Base-by-base conservation (phyloP, 1,140 invertebrate species). In the Plodia interpunctella region DNA sequence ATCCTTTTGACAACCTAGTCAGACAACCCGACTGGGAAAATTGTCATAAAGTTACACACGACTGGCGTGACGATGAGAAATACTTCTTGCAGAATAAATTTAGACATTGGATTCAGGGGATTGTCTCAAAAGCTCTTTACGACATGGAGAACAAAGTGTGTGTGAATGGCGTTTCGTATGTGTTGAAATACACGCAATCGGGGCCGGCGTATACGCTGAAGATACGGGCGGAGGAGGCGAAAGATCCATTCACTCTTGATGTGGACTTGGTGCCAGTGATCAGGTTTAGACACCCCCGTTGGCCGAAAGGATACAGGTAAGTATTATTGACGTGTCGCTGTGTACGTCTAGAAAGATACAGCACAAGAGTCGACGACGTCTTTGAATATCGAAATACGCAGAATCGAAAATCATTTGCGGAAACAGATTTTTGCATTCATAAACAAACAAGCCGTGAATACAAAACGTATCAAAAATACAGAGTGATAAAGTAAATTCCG, bases 211-310 rank as follows among this genome's bases (percentile, higher is more conserved):
- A 89, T 61, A 91, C 90, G 1, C 51, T 91, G 15, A 74, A 63
- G 17, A 65, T 91, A 11, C n/a, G 15, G 2, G 18, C 58, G 3
- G 65, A 80, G 18, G 54, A 15, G 5, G 54, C 52, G 0, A 68
- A 62, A 0, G 68, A 53, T 8, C 20, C 65, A 0, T 87, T 82
- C 28, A 55, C 49, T 5, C 58, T 92, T 13, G 65, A 78, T 58
- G 78, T 91, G 0, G 90, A 92, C 62, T 62, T 92, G 35, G 91
- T 90, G 28, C 90, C 91, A 0, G 85, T 83, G 9, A 77, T 92
- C 35, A 70, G 75, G 61, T 91, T 91, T 57, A 66, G 66, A n/a
- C 60, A 55, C 5, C 61, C 74, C 5, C 60, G 78, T 0, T 80
- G 74, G 75, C 82, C 82, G 2, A 49, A 70, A 17, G 81, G 80